A percentile compares a stretch with the other conserved stretches of the same genome.
Conservation (phyloP, 2,888 invertebrate species). For the Bembecia ichneumoniformis region DNA sequence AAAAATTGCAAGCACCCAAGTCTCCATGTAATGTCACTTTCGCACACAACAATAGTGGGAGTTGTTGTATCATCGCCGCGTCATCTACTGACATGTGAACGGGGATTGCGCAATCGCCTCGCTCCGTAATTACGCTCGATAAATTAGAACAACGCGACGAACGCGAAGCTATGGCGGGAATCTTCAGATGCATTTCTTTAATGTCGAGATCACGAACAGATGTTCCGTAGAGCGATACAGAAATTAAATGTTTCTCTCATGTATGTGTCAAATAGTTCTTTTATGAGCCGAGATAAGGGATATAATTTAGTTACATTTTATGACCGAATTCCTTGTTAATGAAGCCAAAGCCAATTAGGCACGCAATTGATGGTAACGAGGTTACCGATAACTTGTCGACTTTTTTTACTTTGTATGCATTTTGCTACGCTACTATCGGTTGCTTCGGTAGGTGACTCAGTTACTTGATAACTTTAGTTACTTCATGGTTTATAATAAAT, state of each 20-base stretch:
- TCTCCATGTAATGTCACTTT: constrained; percentile 1
- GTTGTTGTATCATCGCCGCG: constrained; percentile 4
- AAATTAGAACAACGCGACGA: not conserved
- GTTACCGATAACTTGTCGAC: not conserved
- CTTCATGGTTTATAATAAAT: too few species aligned
- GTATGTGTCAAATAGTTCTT: not conserved
- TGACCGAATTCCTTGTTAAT: not conserved
- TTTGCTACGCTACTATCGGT: not conserved
- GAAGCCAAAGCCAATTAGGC: not conserved
- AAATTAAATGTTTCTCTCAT: not conserved
- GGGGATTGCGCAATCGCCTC: not conserved
- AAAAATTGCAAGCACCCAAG: not conserved
- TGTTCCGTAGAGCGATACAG: not conserved
- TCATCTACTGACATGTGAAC: constrained; percentile 2
- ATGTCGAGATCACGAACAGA: not conserved
- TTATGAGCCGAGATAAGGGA: not conserved
- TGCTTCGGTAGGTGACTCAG: too few species aligned
- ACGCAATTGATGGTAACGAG: not conserved
- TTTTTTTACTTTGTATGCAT: not conserved
- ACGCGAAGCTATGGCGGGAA: not conserved
- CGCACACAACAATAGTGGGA: constrained; percentile 7
- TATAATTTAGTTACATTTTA: not conserved
- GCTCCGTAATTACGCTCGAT: not conserved
- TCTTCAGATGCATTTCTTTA: not conserved
- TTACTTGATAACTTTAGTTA: too few species aligned